These are phyloP conservation scores for Cabera pusaria DNA, from an alignment of 2,888 invertebrate genomes.

Conservation along the genomic window DNA sequence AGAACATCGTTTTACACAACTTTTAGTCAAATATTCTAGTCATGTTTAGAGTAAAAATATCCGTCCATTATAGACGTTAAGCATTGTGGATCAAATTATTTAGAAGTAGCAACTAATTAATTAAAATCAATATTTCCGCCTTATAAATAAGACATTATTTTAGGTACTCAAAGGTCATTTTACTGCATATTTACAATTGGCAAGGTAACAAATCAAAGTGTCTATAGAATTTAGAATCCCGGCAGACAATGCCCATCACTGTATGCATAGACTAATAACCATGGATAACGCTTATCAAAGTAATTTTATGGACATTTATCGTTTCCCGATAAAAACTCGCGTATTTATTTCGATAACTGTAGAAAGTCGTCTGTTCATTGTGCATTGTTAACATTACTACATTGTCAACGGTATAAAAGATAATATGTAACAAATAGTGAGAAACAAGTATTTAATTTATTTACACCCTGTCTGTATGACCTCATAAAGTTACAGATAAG, in stretches of 20 bases:
- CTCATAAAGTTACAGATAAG: slow-evolving; percentile 29
- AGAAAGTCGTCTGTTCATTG: slow-evolving; percentile 8
- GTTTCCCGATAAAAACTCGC: slow-evolving; percentile 37
- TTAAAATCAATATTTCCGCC: slow-evolving; percentile 27
- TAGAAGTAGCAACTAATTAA: slow-evolving; percentile 12
- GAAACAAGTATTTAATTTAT: slow-evolving; percentile 4
- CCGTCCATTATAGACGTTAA: slow-evolving; percentile 17
- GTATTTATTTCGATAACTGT: slow-evolving; percentile 25
- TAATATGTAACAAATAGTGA: neutral
- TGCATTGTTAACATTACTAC: too few relatives aligned
- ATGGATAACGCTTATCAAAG: slow-evolving; percentile 41
- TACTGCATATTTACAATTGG: slow-evolving; percentile 2
- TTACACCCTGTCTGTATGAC: slow-evolving; percentile 22
- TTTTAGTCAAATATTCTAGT: slow-evolving; percentile 26
- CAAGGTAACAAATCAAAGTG: too few relatives aligned
- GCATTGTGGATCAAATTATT: slow-evolving; percentile 5
- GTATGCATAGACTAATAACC: slow-evolving; percentile 14
- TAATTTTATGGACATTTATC: slow-evolving; percentile 40
- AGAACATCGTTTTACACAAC: slow-evolving; percentile 11
- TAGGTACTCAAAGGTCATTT: too few relatives aligned
- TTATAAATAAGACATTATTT: slow-evolving; percentile 26
- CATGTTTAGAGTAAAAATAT: slow-evolving; percentile 21
- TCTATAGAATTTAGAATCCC: too few relatives aligned
- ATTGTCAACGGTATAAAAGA: too few relatives aligned
- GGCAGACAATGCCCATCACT: too few relatives aligned